Conservation (phyloP, 2,797 vertebrate genomes). For the Phaenicophaeus curvirostris region DNA sequence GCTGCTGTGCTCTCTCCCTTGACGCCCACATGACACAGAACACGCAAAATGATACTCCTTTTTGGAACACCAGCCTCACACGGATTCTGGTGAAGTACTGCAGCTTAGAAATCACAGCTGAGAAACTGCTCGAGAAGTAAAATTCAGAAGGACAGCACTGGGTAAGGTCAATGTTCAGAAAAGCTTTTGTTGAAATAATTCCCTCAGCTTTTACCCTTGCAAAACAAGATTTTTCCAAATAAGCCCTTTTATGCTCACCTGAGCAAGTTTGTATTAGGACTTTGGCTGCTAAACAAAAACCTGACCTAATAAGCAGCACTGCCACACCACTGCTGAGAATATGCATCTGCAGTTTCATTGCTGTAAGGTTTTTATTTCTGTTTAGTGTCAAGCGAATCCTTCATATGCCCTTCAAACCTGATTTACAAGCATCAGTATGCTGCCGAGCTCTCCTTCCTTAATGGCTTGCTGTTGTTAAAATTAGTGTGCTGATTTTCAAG, state of each 20-base stretch:
- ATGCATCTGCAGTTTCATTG: background rate
- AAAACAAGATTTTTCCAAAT: background rate
- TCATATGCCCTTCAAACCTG: slow-evolving; percentile 27
- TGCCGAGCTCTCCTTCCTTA: slow-evolving; percentile 14
- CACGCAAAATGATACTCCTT: background rate
- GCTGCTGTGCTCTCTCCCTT: background rate
- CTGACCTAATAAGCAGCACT: background rate
- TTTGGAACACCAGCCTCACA: background rate
- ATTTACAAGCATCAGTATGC: slow-evolving; percentile 32
- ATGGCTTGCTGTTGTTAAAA: background rate
- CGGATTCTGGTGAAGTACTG: background rate
- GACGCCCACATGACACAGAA: background rate
- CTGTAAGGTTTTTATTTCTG: slow-evolving; percentile 52
- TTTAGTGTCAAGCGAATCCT: slow-evolving; percentile 57
- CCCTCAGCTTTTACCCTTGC: background rate
- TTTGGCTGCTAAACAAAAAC: background rate
- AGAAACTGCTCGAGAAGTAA: background rate
- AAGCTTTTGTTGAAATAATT: background rate
- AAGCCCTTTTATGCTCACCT: background rate
- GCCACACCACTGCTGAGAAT: background rate
- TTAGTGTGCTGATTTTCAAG: background rate
- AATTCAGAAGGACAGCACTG: background rate
- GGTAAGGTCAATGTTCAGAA: background rate
- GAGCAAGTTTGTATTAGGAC: background rate
- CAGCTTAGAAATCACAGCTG: background rate